Evolutionary conservation across 64 coral and sea anemone genomes (phyloP).

Genomic region (Porites lutea): DNA sequence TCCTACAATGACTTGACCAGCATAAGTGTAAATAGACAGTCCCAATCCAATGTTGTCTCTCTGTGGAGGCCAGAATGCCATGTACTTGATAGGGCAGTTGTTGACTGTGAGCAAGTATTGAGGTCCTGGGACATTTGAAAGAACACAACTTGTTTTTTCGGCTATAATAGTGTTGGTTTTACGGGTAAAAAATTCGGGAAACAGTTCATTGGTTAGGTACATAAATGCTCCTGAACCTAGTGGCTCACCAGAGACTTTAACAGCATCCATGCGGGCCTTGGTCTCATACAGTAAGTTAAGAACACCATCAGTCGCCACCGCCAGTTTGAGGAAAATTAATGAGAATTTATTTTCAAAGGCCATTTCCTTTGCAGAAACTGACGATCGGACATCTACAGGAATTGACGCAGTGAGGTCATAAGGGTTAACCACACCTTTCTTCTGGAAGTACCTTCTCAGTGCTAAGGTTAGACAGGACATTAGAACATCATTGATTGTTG

Average conservation of each 20-base stretch:
- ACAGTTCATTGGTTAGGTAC: slow-evolving; percentile 65
- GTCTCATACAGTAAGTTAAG: slow-evolving; percentile 71
- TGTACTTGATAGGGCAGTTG: slow-evolving; percentile 45
- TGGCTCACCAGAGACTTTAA: slow-evolving; percentile 85
- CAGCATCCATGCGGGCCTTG: slow-evolving; percentile 77
- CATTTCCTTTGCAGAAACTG: slow-evolving; percentile 13
- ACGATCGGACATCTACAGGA: slow-evolving; percentile 89
- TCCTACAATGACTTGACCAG: slow-evolving; percentile 79
- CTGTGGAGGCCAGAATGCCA: slow-evolving; percentile 93
- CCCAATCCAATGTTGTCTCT: slow-evolving; percentile 79
- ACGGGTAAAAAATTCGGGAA: slow-evolving; percentile 70
- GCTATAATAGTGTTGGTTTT: slow-evolving; percentile 37
- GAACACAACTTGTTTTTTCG: slow-evolving; percentile 76
- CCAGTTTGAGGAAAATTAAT: slow-evolving; percentile 76
- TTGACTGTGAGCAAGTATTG: slow-evolving; percentile 34
- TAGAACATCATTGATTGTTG: slow-evolving; percentile 95
- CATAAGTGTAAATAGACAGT: slow-evolving; percentile 82
- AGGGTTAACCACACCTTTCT: slow-evolving; percentile 69
- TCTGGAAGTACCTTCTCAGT: slow-evolving; percentile 82
- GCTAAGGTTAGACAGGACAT: slow-evolving; percentile 83
- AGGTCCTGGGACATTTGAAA: slow-evolving; percentile 98
- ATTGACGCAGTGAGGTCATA: slow-evolving; percentile 72
- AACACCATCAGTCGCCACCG: slow-evolving; percentile 51
- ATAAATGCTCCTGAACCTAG: slow-evolving; percentile 64
- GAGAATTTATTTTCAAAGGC: slow-evolving; percentile 89